These are phyloP conservation scores for Omphaloscelis lunosa DNA, from an alignment of 2,888 invertebrate genomes.

Conservation along the genomic window DNA sequence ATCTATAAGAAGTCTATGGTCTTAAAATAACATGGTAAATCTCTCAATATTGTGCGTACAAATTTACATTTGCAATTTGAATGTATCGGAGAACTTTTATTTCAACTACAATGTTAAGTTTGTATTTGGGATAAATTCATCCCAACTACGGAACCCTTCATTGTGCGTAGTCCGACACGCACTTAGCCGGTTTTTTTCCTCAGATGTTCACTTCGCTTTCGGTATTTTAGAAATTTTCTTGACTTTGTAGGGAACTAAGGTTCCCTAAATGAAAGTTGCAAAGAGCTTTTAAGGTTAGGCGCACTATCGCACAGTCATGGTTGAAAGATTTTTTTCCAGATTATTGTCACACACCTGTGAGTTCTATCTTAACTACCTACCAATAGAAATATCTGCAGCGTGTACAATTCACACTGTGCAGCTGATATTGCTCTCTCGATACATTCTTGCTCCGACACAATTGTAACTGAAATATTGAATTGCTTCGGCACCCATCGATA, in stretches of 20 bases:
- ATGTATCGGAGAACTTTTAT: too few species aligned
- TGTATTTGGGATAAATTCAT: too few species aligned
- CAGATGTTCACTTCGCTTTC: not conserved
- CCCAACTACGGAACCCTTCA: too few species aligned
- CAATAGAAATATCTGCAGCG: slow-evolving; percentile 23
- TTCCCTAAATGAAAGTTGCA: slow-evolving; percentile 1
- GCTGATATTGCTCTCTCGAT: slow-evolving; percentile 39
- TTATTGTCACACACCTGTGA: not conserved
- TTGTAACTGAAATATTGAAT: slow-evolving; percentile 56
- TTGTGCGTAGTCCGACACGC: too few species aligned
- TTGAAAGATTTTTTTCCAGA: not conserved
- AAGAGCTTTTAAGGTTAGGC: not conserved
- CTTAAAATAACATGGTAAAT: too few species aligned
- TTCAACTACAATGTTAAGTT: too few species aligned
- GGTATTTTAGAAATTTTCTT: not conserved
- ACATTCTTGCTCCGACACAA: slow-evolving; percentile 26
- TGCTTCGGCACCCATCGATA: slow-evolving; percentile 28
- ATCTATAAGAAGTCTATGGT: too few species aligned
- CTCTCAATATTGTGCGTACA: too few species aligned
- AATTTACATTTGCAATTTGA: too few species aligned
- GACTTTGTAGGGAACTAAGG: not conserved
- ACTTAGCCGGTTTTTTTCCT: too few species aligned
- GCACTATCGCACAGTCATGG: not conserved
- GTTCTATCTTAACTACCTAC: not conserved
- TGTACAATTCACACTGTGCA: slow-evolving; percentile 14